Conservation (phyloP, 2,888 invertebrate genomes). For the Rhimphoctona megacephalus region DNA sequence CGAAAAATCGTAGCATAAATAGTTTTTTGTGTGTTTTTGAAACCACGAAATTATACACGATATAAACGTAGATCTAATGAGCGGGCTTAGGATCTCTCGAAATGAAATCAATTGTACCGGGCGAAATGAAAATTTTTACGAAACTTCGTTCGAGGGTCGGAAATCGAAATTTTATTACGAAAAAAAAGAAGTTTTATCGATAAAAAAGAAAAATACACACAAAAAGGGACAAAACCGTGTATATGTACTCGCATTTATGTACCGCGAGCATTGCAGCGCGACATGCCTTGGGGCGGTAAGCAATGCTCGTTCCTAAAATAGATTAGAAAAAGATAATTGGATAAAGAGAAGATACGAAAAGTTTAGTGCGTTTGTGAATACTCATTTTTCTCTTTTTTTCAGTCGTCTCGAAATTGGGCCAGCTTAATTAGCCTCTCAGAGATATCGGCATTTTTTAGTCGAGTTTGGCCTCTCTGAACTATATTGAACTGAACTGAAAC, state of each 20-base stretch:
- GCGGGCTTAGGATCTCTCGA: slow-evolving; percentile 38
- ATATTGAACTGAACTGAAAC: not conserved
- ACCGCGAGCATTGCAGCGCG: slow-evolving; percentile 35
- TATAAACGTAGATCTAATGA: slow-evolving; percentile 34
- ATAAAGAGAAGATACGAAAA: slow-evolving; percentile 55
- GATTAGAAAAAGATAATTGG: slow-evolving; percentile 36
- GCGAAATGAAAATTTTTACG: slow-evolving; percentile 27
- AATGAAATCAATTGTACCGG: slow-evolving; percentile 10
- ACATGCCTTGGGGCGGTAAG: slow-evolving; percentile 24
- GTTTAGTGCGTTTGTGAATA: slow-evolving; percentile 3
- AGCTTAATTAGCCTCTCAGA: not conserved
- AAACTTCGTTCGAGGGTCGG: slow-evolving; percentile 5
- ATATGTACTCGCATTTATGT: slow-evolving; percentile 49
- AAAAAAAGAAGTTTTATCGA: slow-evolving; percentile 11
- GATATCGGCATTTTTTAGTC: not conserved
- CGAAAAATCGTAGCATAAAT: slow-evolving; percentile 7
- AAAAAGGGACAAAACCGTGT: not conserved
- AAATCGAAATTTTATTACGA: slow-evolving; percentile 36
- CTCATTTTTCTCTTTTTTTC: slow-evolving; percentile 12
- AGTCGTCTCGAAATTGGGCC: slow-evolving; percentile 17
- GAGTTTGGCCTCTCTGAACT: not conserved
- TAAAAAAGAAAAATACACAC: not conserved
- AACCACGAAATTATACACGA: slow-evolving; percentile 37
- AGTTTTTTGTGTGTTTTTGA: slow-evolving; percentile 33
- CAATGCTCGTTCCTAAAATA: slow-evolving; percentile 19